Conservation (phyloP, 2,797 vertebrate genomes). For the Gambusia yucatana region DNA sequence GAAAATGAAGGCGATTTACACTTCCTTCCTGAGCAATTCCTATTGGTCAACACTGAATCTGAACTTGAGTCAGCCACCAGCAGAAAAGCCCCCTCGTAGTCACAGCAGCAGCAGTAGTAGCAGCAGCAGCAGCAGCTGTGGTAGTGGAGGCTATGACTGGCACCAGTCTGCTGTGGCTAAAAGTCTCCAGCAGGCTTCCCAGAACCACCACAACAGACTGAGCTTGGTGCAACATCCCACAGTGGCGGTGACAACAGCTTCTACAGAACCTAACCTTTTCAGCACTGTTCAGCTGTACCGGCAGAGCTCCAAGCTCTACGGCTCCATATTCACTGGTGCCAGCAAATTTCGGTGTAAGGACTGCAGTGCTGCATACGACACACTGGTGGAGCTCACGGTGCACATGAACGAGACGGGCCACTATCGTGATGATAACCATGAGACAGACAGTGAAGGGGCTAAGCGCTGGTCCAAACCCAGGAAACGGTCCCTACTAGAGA, state of each 20-base stretch:
- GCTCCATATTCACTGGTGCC: constrained; percentile 98
- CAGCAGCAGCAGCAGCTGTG: constrained; percentile 95
- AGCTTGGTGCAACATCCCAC: constrained; percentile 63
- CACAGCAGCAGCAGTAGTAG: constrained; percentile 94
- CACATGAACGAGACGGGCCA: constrained; percentile 99
- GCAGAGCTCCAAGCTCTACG: constrained; percentile 98
- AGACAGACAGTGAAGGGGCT: constrained; percentile 92
- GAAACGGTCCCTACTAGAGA: constrained; percentile 96
- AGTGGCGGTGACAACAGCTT: constrained; percentile 53
- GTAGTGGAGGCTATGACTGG: constrained; percentile 97
- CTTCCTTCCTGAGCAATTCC: constrained; percentile 97
- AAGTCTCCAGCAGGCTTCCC: constrained; percentile 95
- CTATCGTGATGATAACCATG: constrained; percentile 98
- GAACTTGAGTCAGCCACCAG: constrained; percentile 89
- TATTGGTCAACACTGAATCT: constrained; percentile 97
- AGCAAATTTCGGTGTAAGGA: constrained; percentile 99
- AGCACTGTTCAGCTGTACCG: constrained; percentile 98
- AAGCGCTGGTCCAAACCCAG: constrained; percentile 98
- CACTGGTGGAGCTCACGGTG: constrained; percentile 95
- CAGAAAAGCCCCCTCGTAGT: constrained; percentile 89
- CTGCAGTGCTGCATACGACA: constrained; percentile 97
- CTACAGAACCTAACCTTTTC: constrained; percentile 87
- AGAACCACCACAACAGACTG: constrained; percentile 82
- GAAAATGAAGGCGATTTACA: constrained; percentile 99
- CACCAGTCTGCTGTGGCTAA: constrained; percentile 98